Percentiles rank a stretch among this genome's conserved stretches.
Conservation (phyloP, 2,888 invertebrate species). For the Drosophila pseudotakahashii region DNA sequence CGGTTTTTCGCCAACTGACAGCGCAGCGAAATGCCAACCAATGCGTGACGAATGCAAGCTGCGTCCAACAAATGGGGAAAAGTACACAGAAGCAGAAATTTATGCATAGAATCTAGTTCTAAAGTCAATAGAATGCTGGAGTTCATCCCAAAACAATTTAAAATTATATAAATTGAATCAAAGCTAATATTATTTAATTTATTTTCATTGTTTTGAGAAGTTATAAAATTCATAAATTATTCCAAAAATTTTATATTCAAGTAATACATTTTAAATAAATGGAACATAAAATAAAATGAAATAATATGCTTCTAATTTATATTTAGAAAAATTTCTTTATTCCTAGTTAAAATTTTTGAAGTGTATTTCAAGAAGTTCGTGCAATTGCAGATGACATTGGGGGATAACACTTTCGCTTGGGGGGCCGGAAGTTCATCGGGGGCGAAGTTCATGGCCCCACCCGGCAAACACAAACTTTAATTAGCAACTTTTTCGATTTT, state of each 20-base stretch:
- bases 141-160: no score
- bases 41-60: slow-evolving; percentile 69
- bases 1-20: slow-evolving; percentile 68
- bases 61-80: slow-evolving; percentile 10
- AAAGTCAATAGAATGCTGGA: background rate
- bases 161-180: no score
- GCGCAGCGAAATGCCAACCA: slow-evolving; percentile 78
- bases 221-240: no score
- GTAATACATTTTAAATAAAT: background rate
- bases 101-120: background rate
- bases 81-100: slow-evolving; percentile 1
- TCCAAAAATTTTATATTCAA: no score
- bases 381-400: slow-evolving; percentile 24
- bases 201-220: no score
- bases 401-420: slow-evolving; percentile 69
- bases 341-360: no score
- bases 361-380: background rate
- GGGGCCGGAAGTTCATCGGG: slow-evolving; percentile 41
- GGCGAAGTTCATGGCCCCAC: slow-evolving; percentile 62
- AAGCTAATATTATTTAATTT: no score
- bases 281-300: background rate
- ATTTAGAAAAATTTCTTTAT: background rate
- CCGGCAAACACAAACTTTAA: slow-evolving; percentile 72
- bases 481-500: slow-evolving; percentile 67
- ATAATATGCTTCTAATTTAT: background rate